phyloP scores from a whole-genome alignment of 2,797 vertebrate genomes.

The Pipistrellus pygmaeus region DNA sequence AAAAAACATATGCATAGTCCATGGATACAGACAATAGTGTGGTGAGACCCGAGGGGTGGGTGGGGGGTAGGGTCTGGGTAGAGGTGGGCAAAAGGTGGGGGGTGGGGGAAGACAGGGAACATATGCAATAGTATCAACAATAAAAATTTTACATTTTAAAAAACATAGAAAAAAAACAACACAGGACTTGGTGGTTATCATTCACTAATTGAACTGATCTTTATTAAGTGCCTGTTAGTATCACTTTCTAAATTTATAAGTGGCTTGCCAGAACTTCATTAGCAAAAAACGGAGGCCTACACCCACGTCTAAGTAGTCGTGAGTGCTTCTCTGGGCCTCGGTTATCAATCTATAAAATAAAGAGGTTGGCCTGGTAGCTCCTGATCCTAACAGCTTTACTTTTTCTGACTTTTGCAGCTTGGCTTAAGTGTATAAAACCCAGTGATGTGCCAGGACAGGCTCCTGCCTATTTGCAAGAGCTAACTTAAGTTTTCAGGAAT shows the following conservation, averaged over 20 bases:
- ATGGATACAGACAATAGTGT: not conserved
- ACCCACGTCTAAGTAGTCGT: not conserved
- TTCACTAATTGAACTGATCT: not conserved
- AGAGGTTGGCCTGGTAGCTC: not conserved
- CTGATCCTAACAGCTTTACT: not conserved
- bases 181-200: not conserved
- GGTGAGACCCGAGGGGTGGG: not conserved
- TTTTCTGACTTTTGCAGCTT: not conserved
- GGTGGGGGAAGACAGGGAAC: fast-evolving
- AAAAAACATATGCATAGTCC: not conserved
- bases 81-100: not conserved
- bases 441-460: not conserved
- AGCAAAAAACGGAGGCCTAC: not conserved
- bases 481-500: not conserved
- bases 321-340: not conserved
- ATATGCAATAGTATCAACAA: not conserved
- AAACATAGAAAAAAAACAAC: not conserved
- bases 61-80: not conserved
- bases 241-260: not conserved
- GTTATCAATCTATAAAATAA: slow-evolving; percentile 3
- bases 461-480: not conserved
- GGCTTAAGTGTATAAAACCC: not conserved
- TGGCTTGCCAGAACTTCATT: not conserved
- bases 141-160: not conserved
- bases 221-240: slow-evolving; percentile 16